phyloP scores from a whole-genome alignment of 2,113 vertebrate genomes.

The Triplophysa siluroides region DNA sequence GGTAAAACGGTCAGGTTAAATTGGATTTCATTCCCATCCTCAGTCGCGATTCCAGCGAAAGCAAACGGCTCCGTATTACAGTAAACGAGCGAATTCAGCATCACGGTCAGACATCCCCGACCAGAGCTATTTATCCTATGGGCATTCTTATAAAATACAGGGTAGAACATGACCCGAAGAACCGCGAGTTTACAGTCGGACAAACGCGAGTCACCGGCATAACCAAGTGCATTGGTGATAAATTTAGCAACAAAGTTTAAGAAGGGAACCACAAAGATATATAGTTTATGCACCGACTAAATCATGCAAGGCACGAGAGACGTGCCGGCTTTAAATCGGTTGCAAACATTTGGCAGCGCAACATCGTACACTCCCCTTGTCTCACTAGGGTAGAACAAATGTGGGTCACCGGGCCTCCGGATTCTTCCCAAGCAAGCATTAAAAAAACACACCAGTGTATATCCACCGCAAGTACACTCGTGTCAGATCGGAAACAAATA shows the following conservation, averaged over 20 bases:
- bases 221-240: conserved; percentile 29
- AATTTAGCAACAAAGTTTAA: conserved; percentile 51
- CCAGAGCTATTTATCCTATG: not conserved
- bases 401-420: conserved; percentile 76
- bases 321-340: conserved; percentile 23
- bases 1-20: conserved; percentile 18
- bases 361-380: conserved; percentile 43
- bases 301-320: not conserved
- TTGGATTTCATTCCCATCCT: conserved; percentile 35
- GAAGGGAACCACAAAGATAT: not conserved
- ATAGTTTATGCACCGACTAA: not conserved
- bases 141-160: not conserved
- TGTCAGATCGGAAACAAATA: not conserved
- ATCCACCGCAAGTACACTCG: not conserved
- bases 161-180: conserved; percentile 41
- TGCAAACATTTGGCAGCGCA: conserved; percentile 38
- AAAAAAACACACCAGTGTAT: conserved; percentile 34
- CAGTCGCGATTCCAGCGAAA: conserved; percentile 25
- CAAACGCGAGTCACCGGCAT: conserved; percentile 22
- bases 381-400: conserved; percentile 65
- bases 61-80: not conserved
- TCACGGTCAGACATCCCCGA: not conserved
- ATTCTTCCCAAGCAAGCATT: conserved; percentile 45
- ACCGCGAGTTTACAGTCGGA: conserved; percentile 38
- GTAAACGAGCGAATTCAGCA: not conserved